Evolutionary conservation across 2,113 vertebrate genomes (phyloP).

Genomic region (Caretta caretta): DNA sequence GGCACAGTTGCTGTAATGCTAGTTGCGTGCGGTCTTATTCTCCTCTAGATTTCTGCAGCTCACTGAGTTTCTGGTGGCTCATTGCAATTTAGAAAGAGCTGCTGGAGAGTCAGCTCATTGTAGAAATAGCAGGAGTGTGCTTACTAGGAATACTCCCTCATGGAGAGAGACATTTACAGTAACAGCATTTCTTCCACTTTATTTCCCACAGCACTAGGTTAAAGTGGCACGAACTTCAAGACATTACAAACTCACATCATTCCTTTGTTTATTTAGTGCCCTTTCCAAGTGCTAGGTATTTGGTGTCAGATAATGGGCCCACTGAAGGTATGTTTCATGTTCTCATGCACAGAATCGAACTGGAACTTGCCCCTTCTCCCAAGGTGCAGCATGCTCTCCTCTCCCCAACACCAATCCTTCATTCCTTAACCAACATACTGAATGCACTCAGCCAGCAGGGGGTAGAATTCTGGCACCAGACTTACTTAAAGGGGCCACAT

Average conservation of each 20-base stretch:
- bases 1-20: neutral
- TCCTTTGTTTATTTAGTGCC: conserved; percentile 33
- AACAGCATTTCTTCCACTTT: conserved; percentile 61
- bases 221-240: conserved; percentile 36
- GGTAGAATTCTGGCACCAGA: neutral
- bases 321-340: neutral
- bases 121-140: conserved; percentile 40
- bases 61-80: neutral
- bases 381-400: neutral
- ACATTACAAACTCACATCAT: neutral
- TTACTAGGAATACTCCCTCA: conserved; percentile 30
- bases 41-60: conserved; percentile 1
- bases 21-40: neutral
- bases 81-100: conserved; percentile 35
- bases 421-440: neutral
- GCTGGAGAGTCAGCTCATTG: conserved; percentile 56
- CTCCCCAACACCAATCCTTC: fast-evolving
- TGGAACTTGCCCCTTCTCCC: neutral
- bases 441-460: neutral
- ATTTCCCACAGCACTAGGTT: conserved; percentile 30
- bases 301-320: neutral
- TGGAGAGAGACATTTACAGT: conserved; percentile 33
- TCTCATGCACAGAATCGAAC: neutral
- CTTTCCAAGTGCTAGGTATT: neutral
- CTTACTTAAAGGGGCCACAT: neutral